A percentile compares a stretch with the other conserved stretches of the same genome.
Evolutionary conservation across 2,888 invertebrate species (phyloP).

Genomic region (Yponomeuta malinellus): DNA sequence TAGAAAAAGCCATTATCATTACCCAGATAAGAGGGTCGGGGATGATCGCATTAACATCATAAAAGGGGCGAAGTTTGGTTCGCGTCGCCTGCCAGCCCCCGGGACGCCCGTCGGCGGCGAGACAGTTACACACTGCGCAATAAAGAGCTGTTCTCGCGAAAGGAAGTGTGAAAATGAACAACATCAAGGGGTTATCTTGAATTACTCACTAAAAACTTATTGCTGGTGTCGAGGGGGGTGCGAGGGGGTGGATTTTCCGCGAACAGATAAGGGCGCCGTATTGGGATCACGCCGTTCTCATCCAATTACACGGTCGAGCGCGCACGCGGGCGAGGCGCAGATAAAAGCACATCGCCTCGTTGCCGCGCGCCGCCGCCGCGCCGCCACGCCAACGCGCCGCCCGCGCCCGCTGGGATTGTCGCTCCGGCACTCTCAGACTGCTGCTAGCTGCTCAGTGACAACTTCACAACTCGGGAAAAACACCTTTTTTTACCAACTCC

Average conservation of each 20-base stretch:
- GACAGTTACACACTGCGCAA: conserved; percentile 75
- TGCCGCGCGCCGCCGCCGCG: conserved; percentile 19
- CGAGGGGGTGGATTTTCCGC: conserved; percentile 61
- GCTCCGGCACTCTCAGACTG: conserved; percentile 58
- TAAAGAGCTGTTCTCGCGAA: conserved; percentile 76
- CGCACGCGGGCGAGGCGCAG: conserved; percentile 67
- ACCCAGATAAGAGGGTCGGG: conserved; percentile 67
- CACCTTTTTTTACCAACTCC: neutral
- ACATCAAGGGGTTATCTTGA: conserved; percentile 76
- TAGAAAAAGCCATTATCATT: conserved; percentile 74
- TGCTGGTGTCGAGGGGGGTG: conserved; percentile 43
- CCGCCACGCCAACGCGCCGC: conserved; percentile 35
- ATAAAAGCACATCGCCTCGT: conserved; percentile 62
- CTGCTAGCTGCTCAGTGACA: conserved; percentile 1
- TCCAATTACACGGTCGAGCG: conserved; percentile 76
- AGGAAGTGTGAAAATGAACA: conserved; percentile 77
- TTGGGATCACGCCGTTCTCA: conserved; percentile 75
- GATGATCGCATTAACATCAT: conserved; percentile 73
- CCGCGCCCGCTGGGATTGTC: conserved; percentile 56
- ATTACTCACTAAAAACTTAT: conserved; percentile 77
- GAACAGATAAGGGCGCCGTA: conserved; percentile 75
- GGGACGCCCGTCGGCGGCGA: conserved; percentile 67
- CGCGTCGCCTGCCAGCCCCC: conserved; percentile 44
- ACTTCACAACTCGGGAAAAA: neutral
- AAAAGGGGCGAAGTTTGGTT: conserved; percentile 67